Conservation (phyloP, 2,888 invertebrate species). For the Dusona sp. region DNA sequence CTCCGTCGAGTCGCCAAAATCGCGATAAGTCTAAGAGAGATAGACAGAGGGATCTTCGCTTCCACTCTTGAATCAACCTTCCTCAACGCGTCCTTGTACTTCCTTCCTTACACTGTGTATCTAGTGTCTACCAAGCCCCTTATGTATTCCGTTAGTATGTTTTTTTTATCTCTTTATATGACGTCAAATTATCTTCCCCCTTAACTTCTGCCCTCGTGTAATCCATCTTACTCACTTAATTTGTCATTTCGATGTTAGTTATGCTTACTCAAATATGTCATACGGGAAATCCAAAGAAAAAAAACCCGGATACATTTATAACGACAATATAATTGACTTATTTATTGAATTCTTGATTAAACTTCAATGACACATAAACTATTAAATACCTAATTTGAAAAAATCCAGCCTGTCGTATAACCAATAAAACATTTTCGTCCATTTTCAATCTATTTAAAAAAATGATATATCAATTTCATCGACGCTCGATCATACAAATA, state of each 20-base stretch:
- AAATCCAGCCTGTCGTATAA: background rate
- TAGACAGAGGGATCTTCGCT: background rate
- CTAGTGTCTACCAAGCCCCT: slow-evolving; percentile 16
- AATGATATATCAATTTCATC: background rate
- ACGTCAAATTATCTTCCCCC: slow-evolving; percentile 32
- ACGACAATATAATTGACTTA: background rate
- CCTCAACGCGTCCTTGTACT: slow-evolving; percentile 5
- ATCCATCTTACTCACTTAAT: slow-evolving; percentile 11
- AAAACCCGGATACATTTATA: background rate
- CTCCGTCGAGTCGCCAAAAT: slow-evolving; percentile 46
- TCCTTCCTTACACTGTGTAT: slow-evolving; percentile 22
- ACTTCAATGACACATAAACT: too few species aligned
- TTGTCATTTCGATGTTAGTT: background rate
- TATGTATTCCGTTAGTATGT: slow-evolving; percentile 32
- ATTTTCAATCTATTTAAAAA: background rate
- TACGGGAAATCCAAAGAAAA: background rate
- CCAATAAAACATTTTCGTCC: background rate
- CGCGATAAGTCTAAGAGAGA: slow-evolving; percentile 21
- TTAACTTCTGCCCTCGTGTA: slow-evolving; percentile 2
- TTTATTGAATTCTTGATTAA: too few species aligned
- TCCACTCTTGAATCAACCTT: slow-evolving; percentile 29
- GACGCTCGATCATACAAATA: background rate
- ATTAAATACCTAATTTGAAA: background rate
- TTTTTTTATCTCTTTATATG: slow-evolving; percentile 31
- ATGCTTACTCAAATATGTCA: background rate